These are phyloP conservation scores for Galagoides demidoff DNA, from an alignment of 2,797 vertebrate genomes.

Conservation along the genomic window DNA sequence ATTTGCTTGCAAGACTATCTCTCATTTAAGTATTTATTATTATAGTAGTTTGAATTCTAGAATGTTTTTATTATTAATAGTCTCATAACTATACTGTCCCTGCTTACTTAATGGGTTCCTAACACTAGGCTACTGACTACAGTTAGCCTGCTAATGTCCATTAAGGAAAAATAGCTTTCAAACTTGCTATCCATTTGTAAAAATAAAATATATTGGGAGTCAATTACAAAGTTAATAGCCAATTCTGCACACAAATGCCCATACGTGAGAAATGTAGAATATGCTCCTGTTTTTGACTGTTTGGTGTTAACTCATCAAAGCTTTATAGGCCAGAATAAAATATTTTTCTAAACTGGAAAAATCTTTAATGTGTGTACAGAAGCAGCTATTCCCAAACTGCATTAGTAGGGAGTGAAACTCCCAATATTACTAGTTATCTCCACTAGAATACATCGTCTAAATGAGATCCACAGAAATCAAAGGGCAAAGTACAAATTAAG, in stretches of 20 bases:
- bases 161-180: slow-evolving; percentile 27
- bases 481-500: not conserved
- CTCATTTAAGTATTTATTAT: not conserved
- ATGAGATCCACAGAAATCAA: not conserved
- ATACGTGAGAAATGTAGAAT: not conserved
- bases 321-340: not conserved
- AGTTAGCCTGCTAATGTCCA: not conserved
- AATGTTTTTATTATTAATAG: not conserved
- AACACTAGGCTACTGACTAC: not conserved
- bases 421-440: not conserved
- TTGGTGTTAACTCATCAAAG: not conserved
- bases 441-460: not conserved
- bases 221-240: not conserved
- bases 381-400: not conserved
- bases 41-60: not conserved
- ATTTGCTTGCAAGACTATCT: not conserved
- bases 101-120: not conserved
- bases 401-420: not conserved
- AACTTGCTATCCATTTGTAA: slow-evolving; percentile 35
- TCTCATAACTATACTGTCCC: slow-evolving; percentile 1
- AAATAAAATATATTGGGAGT: slow-evolving; percentile 25
- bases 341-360: slow-evolving; percentile 19
- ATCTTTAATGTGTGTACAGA: not conserved
- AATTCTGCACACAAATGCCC: not conserved
- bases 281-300: not conserved